Evolutionary conservation across 2,113 vertebrate species (phyloP), one percentile per base, ranked within the genome.

Genomic region (Antennarius striatus): DNA sequence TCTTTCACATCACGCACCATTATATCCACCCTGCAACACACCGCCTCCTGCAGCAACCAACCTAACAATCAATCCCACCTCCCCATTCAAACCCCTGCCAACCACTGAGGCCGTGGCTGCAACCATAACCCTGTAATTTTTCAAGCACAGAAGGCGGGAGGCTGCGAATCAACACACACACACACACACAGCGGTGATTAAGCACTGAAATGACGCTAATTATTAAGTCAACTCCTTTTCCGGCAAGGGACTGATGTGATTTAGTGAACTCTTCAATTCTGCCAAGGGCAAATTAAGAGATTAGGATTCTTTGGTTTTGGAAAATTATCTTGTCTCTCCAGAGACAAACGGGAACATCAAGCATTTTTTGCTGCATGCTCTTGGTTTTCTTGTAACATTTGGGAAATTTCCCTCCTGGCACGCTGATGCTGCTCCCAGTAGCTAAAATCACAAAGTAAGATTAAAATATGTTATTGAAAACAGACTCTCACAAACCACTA

Each of bases 1-100:
- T 49, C 57, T 48, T 55, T 56, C 55, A 53, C 71, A 58, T 73
- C 74, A 53, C 68, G 71, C 73, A 78, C 47, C 51, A 59, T 73
- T 42, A 73, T 52, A 63, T 61, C 53, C 59, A 58, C 51, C 52
- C 40, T 29, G 39, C 15, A 42, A 55, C 63, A 48, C 66, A 57
- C 39, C 22, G 22, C 22, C 22, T 40, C 48, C n/a, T 32, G 65
- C 51, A 68, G 66, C 42, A 63, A 69, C 59, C 70, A 74, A 75
- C 32, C 46, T 74, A 36, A 73, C 79, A 76, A 88, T 85, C 83
- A 70, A 84, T 85, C 68, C 45, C 36, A 42, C 49, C 77, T 87
- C 56, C 66, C 36, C 11, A 51, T 75, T 68, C 51, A 15, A 63
- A 51, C 73, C 59, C 65, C 45, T 39, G 73, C 59, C 63, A 73